Percentiles rank a stretch among this genome's conserved stretches.
Evolutionary conservation across 1,140 invertebrate genomes (phyloP).

Genomic region (Sweltsa coloradensis): DNA sequence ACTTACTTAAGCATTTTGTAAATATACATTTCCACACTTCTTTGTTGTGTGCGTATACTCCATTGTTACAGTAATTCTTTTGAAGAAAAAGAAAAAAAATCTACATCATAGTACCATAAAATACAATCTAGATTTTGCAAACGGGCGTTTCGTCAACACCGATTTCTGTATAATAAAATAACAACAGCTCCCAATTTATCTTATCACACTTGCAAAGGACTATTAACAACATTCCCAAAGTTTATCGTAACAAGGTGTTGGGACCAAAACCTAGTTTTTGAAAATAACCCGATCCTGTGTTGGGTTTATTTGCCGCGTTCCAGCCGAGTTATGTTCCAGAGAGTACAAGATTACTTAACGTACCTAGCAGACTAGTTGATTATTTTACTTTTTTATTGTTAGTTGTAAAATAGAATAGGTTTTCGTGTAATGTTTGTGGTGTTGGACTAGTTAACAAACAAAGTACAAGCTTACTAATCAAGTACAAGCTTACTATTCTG

Average conservation of each 20-base stretch:
- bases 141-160: too few relatives aligned
- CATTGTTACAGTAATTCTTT: slow-evolving; percentile 11
- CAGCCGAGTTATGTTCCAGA: background rate
- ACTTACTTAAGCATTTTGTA: slow-evolving; percentile 3
- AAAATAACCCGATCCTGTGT: background rate
- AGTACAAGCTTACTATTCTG: too few relatives aligned
- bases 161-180: too few relatives aligned
- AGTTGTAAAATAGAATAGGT: background rate
- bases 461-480: too few relatives aligned
- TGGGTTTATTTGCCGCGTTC: background rate
- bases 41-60: slow-evolving; percentile 10
- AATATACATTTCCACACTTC: slow-evolving; percentile 8
- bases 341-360: background rate
- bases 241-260: background rate
- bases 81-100: too few relatives aligned
- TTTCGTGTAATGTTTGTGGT: background rate
- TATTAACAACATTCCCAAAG: background rate
- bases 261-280: slow-evolving; percentile 1
- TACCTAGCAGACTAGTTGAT: background rate
- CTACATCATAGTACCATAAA: too few relatives aligned
- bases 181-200: background rate
- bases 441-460: too few relatives aligned
- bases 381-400: background rate
- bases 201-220: slow-evolving; percentile 2
- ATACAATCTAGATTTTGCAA: too few relatives aligned